Evolutionary conservation across 1,140 invertebrate species (phyloP).

Genomic region (Belonocnema kinseyi): DNA sequence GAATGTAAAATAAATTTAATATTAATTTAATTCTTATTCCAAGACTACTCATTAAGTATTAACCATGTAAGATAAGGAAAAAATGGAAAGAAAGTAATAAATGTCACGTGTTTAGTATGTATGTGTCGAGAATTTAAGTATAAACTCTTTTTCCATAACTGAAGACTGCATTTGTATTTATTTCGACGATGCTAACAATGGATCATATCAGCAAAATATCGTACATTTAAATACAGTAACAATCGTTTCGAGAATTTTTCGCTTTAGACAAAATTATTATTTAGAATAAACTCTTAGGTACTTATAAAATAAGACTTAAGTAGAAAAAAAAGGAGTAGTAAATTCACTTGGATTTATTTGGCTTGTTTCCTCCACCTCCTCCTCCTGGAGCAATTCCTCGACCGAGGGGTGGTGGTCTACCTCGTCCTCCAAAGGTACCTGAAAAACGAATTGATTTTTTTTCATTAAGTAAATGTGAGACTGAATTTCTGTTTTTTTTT

Average conservation of each 20-base stretch:
- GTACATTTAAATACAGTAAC: no score
- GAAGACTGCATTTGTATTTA: background rate
- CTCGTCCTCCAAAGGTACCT: constrained; percentile 77
- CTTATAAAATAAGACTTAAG: no score
- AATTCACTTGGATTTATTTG: constrained; percentile 67
- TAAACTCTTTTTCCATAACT: no score
- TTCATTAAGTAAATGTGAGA: no score
- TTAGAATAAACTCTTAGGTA: no score
- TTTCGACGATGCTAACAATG: constrained; percentile 1
- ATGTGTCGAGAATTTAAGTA: no score
- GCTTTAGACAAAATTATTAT: no score
- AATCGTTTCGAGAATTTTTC: no score
- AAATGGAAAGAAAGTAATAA: no score
- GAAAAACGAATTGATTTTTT: constrained; percentile 31
- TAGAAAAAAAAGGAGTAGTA: constrained; percentile 39
- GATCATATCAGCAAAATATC: no score
- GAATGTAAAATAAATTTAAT: constrained; percentile 54
- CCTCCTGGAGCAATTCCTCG: constrained; percentile 53
- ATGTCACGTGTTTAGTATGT: no score
- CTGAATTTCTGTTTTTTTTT: background rate
- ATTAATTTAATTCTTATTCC: constrained; percentile 56
- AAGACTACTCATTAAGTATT: constrained; percentile 45
- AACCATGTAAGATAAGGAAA: no score
- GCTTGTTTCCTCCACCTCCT: constrained; percentile 65
- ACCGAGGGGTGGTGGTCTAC: constrained; percentile 72